Evolutionary conservation across 2,888 invertebrate species (phyloP).

Genomic region (Drosophila rellima): DNA sequence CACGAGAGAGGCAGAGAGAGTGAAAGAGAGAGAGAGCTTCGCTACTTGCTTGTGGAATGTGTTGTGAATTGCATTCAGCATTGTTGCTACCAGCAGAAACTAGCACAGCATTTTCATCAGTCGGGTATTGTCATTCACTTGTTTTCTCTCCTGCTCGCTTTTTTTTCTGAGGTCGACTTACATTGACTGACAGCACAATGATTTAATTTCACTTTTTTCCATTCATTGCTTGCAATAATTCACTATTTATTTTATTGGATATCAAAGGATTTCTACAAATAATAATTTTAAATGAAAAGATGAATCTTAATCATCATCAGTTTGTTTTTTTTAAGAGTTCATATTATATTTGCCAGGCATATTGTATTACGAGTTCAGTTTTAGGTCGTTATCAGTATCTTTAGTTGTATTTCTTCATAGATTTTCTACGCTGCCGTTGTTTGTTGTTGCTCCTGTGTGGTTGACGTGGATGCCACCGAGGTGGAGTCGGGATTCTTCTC

Average conservation of each 20-base stretch:
- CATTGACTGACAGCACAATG: conserved; percentile 26
- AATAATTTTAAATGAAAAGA: conserved; percentile 27
- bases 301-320: conserved; percentile 1
- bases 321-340: conserved; percentile 2
- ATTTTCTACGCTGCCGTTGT: conserved; percentile 76
- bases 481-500: conserved; percentile 88
- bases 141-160: conserved; percentile 14
- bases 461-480: conserved; percentile 85
- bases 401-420: neutral
- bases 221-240: conserved; percentile 55
- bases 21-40: conserved; percentile 13
- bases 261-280: conserved; percentile 49
- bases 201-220: conserved; percentile 12
- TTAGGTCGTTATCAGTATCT: neutral
- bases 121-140: conserved; percentile 31
- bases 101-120: conserved; percentile 58
- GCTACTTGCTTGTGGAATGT: conserved; percentile 15
- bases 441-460: conserved; percentile 80
- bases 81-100: conserved; percentile 40
- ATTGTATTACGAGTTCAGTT: conserved; percentile 54
- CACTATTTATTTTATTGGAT: conserved; percentile 53
- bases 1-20: conserved; percentile 4
- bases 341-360: conserved; percentile 52
- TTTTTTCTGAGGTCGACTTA: conserved; percentile 6
- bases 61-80: conserved; percentile 48